Conservation (phyloP, 1,140 invertebrate species). For the Agrilus planipennis region DNA sequence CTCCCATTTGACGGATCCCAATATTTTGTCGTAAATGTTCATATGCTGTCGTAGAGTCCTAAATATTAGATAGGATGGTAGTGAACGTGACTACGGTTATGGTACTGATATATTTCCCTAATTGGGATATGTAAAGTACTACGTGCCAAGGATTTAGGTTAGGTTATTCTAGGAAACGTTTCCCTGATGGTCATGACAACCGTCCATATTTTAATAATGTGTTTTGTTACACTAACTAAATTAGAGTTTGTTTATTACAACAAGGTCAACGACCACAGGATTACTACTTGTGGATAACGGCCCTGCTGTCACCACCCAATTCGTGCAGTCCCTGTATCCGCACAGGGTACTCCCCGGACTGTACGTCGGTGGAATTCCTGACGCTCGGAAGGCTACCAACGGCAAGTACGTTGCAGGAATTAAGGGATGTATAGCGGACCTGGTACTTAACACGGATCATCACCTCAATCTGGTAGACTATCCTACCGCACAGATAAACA, state of each 20-base stretch:
- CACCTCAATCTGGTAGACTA: conserved; percentile 31
- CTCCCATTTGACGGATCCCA: no score
- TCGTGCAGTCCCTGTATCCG: conserved; percentile 72
- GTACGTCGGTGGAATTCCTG: conserved; percentile 73
- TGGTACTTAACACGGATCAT: conserved; percentile 67
- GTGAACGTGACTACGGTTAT: no score
- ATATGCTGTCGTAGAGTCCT: no score
- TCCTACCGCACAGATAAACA: conserved; percentile 23
- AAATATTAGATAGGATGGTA: no score
- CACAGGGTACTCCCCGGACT: conserved; percentile 71
- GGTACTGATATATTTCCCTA: no score
- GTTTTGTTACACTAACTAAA: no score
- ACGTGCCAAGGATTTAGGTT: no score
- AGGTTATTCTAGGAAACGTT: no score
- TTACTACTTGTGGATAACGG: conserved; percentile 76
- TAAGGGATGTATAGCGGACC: conserved; percentile 66
- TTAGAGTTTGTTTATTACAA: conserved; percentile 24
- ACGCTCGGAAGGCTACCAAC: conserved; percentile 48
- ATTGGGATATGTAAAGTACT: no score
- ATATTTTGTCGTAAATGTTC: no score
- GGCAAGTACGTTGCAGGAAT: conserved; percentile 56
- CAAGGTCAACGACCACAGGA: conserved; percentile 76
- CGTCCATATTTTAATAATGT: no score
- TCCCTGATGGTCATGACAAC: no score
- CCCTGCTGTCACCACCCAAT: conserved; percentile 59